A percentile compares a stretch with the other conserved stretches of the same genome.
These are phyloP conservation scores for Oppia nitens DNA, from an alignment of 1,140 invertebrate genomes.

Conservation along the genomic window DNA sequence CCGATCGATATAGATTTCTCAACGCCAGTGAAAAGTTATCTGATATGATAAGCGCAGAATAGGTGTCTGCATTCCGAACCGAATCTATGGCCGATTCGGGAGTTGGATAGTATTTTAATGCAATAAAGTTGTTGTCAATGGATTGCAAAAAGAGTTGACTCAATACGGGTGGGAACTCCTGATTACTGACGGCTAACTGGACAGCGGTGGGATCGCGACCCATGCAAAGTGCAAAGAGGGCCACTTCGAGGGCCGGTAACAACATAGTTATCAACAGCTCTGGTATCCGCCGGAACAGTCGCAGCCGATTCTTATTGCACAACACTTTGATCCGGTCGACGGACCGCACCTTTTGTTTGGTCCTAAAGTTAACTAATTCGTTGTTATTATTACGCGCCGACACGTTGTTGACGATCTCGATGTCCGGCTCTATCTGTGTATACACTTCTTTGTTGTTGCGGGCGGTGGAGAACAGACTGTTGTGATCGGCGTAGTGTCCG, in stretches of 20 bases:
- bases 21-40: constrained; percentile 12
- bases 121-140: constrained; percentile 13
- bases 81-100: constrained; percentile 13
- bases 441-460: neutral
- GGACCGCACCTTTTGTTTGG: neutral
- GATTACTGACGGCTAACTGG: constrained; percentile 54
- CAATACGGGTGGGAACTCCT: constrained; percentile 21
- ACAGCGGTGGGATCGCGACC: constrained; percentile 71
- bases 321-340: constrained; percentile 2
- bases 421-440: neutral
- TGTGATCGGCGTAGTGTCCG: neutral
- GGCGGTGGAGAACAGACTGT: neutral
- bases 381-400: neutral
- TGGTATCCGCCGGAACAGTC: constrained; percentile 14
- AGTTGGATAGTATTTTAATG: constrained; percentile 2
- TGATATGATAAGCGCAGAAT: constrained; percentile 10
- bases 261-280: constrained; percentile 81
- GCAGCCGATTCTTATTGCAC: constrained; percentile 17
- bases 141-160: constrained; percentile 3
- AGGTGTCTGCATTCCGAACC: constrained; percentile 14
- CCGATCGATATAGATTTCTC: neutral
- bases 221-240: constrained; percentile 83
- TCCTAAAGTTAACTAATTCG: constrained; percentile 4
- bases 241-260: constrained; percentile 78
- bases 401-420: neutral